Evolutionary conservation across 2,797 vertebrate genomes (phyloP), one percentile per base, ranked within the genome.

Genomic region (Neosilurus hyrtlii): DNA sequence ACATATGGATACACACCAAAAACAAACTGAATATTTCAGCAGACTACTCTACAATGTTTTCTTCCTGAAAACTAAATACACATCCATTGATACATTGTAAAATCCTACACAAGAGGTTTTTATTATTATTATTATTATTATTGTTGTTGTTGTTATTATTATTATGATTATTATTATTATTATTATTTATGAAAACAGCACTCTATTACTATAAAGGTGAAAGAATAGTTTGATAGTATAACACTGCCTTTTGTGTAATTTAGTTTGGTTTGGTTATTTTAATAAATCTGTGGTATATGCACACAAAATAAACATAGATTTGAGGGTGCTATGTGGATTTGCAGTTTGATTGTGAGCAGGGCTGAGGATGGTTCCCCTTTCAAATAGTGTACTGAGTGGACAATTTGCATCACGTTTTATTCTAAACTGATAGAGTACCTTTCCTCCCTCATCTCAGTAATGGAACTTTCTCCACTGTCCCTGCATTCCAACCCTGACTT

Each of bases 1-100:
- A 78, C 78, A 70, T 14, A 73, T 9, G 51, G 12, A 74, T 35
- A 57, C n/a, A 75, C 49, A 74, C 26, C 1, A 15, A 67, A 62
- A 83, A n/a, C 52, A 76, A 57, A 56, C 37, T 26, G 10, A 66
- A 67, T 67, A 59, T 57, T 67, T 10, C 81, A 37, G 30, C 72
- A 59, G n/a, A 49, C 12, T 77, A 1, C 24, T 49, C 16, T 73
- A 51, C 10, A 70, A n/a, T 18, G 65, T 56, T 68, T 71, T 30
- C 9, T 20, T 15, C 56, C 5, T 14, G 37, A 43, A 76, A 37
- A 7, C 2, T 16, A 18, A 24, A 22, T 30, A 18, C 24, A 54
- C 8, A 73, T 18, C 54, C 0, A 73, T 54, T 7, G 9, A 72
- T 24, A 26, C 24, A 52, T 52, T 52, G 9, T 68, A 7, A 68